These are phyloP conservation scores for Tetranychus cinnabarinus DNA, from an alignment of 1,140 invertebrate genomes.

Conservation along the genomic window DNA sequence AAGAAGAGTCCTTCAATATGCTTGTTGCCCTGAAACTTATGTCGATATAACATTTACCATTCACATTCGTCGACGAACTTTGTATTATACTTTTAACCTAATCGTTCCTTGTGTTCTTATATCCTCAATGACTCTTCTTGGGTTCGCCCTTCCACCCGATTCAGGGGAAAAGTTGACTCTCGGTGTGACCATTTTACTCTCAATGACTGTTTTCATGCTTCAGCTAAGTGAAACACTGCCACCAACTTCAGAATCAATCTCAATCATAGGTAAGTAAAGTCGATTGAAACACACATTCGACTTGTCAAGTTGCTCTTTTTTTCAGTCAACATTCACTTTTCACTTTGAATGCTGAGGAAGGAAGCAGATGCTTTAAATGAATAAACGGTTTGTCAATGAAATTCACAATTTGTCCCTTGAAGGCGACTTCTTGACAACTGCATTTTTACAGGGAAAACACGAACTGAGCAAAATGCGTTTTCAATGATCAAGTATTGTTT, in stretches of 20 bases:
- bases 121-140: constrained; percentile 84
- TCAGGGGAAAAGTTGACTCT: constrained; percentile 97
- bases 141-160: constrained; percentile 92
- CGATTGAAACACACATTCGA: too few relatives aligned
- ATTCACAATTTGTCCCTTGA: too few relatives aligned
- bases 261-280: constrained; percentile 56
- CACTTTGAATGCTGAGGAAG: too few relatives aligned
- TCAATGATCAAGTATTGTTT: too few relatives aligned
- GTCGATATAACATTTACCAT: constrained; percentile 95
- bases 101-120: constrained; percentile 98
- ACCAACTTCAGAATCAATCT: constrained; percentile 87
- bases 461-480: too few relatives aligned
- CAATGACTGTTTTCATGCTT: constrained; percentile 94
- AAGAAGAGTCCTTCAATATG: constrained; percentile 72
- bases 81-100: constrained; percentile 99
- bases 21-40: constrained; percentile 84
- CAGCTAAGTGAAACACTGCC: constrained; percentile 43
- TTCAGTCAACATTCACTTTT: too few relatives aligned
- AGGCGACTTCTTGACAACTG: too few relatives aligned
- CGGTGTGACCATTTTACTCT: constrained; percentile 96
- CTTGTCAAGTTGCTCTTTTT: background rate
- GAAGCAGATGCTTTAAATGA: too few relatives aligned
- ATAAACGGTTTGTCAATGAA: too few relatives aligned
- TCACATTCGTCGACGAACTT: constrained; percentile 80
- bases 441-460: too few relatives aligned